Base-by-base conservation (phyloP, 1,140 invertebrate species). In the Nymphalis io region DNA sequence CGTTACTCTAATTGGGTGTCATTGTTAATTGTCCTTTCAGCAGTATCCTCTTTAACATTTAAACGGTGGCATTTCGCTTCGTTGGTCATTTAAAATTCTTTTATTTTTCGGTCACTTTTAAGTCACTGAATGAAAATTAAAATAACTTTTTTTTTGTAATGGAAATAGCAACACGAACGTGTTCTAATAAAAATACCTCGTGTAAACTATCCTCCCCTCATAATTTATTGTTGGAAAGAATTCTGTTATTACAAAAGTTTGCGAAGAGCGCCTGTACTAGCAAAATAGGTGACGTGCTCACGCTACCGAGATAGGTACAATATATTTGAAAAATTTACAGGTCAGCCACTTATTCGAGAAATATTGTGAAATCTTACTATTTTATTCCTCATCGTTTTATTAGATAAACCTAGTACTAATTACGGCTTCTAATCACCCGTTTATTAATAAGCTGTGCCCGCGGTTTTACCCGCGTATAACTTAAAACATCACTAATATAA, bases 1-100 rank as follows among this genome's bases (percentile, higher is more conserved):
- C 72, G 72, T 71, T 74, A 58, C 61, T 73, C 74, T 79, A 81
- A 81, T 81, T 81, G 77, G 60, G 69, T 81, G 79, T 75, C 79
- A 79, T 55, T 70, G 65, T 69, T 79, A 76, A 77, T 78, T 79
- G 74, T 68, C 65, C 58, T 44, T 62, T 68, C 13, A 63, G 68
- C 72, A 77, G 64, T 72, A 66, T 74, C 74, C 70, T 79, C 64
- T 73, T 66, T 73, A 78, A 72, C 73, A 60, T 64, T 72, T 72
- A 77, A 77, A 71, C 55, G 67, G 61, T 69, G 39, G 48, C 60
- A 59, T 62, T 63, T 62, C 44, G 44, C 60, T 53, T 38, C n/a
- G 23, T 48, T 62, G 10, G 60, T 48, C 33, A 48, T 62, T 48
- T 53, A 33, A 33, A 33, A 21, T 23, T 21, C 10, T 53, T n/a